Base-by-base conservation (phyloP, 1,140 invertebrate species). In the Philotrypesis tridentata region DNA sequence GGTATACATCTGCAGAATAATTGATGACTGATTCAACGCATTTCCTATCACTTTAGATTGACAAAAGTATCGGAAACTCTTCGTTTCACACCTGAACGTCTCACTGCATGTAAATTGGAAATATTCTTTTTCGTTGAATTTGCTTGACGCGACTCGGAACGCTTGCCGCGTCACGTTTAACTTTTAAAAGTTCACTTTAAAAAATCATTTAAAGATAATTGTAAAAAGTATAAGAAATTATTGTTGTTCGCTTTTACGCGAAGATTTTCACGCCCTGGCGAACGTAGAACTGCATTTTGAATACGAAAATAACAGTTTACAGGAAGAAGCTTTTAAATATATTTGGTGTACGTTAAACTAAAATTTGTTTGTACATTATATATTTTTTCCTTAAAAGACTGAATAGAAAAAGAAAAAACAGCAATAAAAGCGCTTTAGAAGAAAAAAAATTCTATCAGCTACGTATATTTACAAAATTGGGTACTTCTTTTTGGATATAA, bases 391-490 rank as follows among this genome's bases (percentile, higher is more conserved):
- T 40, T 21, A 70, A 78, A 70, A 75, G 17, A 67, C 17, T 76
- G 17, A 71, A 63, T 76, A 82, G 40, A 76, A 82, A 65, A 77
- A 33, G 33, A 63, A 72, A 61, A 48, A 43, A 71, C 27, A 14
- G 21, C 6, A 27, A 65, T 40, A 63, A 72, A 71, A 72, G 68
- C 48, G 6, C 17, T 61, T 76, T 43, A 43, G 55, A 82, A 78
- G 48, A 61, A 82, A 76, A 73, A 9, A 43, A 21, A n/a, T 4
- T 77, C 31, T 65, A 76, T 14, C 37, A 73, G 8, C 27, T 82
- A 73, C 14, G 33, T 23, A 31, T 82, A 82, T 82, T 72, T 82
- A 82, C 80, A 82, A 82, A 78, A 78, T 73, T 29, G 21, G 33
- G 31, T 82, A 73, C 65, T 74, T 29, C n/a, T 37, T 7, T 67